Evolutionary conservation across 2,888 invertebrate genomes (phyloP).

Genomic region (Diarsia rubi): DNA sequence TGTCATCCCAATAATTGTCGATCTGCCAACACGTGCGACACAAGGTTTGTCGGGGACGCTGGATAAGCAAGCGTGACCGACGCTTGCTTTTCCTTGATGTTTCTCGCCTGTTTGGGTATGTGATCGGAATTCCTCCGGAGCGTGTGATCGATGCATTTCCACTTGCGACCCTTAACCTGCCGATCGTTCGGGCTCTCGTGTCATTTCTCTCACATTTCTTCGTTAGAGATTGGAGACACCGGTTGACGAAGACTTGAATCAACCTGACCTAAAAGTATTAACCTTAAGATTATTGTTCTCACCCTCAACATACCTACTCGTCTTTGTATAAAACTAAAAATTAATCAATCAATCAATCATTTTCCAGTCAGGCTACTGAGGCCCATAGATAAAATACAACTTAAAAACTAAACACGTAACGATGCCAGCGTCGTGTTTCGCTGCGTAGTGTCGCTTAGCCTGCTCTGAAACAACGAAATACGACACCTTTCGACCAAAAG

Average conservation of each 20-base stretch:
- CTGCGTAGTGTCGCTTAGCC: too few relatives aligned
- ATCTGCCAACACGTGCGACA: not conserved
- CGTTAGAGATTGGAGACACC: not conserved
- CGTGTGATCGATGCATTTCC: not conserved
- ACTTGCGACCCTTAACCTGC: not conserved
- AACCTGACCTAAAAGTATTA: constrained; percentile 28
- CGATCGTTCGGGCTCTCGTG: not conserved
- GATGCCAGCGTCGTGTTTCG: too few relatives aligned
- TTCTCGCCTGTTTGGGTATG: not conserved
- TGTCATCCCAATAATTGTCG: not conserved
- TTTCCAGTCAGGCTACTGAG: too few relatives aligned
- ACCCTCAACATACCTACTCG: too few relatives aligned
- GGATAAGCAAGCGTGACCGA: too few relatives aligned
- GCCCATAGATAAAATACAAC: too few relatives aligned
- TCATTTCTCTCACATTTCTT: not conserved
- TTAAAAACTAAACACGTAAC: too few relatives aligned
- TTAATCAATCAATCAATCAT: too few relatives aligned
- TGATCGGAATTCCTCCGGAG: not conserved
- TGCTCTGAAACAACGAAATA: too few relatives aligned
- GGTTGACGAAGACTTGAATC: not conserved
- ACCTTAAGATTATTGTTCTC: too few relatives aligned
- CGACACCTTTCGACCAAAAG: too few relatives aligned
- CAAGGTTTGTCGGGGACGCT: not conserved
- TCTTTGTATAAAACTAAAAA: not conserved
- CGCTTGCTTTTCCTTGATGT: not conserved